These are phyloP conservation scores for Chionis minor DNA, from an alignment of 2,113 vertebrate species.

Conservation along the genomic window DNA sequence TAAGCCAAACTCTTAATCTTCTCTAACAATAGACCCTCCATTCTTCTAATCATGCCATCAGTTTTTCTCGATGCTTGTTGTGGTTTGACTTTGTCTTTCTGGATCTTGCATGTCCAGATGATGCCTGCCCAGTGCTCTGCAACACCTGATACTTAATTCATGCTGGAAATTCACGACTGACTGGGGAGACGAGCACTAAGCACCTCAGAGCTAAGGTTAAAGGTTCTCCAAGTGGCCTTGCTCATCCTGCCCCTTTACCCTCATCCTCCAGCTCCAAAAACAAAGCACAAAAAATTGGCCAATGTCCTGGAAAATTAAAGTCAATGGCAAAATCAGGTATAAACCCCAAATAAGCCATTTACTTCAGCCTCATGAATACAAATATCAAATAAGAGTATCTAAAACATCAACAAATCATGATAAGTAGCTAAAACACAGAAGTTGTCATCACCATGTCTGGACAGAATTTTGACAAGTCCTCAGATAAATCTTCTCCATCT, in stretches of 20 bases:
- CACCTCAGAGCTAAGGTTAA: background rate
- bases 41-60: background rate
- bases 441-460: constrained; percentile 69
- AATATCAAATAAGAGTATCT: constrained; percentile 61
- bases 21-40: background rate
- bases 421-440: constrained; percentile 65
- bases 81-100: background rate
- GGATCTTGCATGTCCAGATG: background rate
- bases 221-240: background rate
- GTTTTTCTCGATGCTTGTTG: background rate
- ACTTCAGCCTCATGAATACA: constrained; percentile 48
- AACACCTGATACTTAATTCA: background rate
- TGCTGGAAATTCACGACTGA: background rate
- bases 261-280: background rate
- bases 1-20: background rate
- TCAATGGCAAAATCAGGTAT: background rate
- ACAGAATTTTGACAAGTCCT: constrained; percentile 67
- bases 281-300: background rate
- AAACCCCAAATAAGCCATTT: constrained; percentile 30
- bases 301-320: background rate
- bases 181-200: background rate
- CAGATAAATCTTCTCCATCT: constrained; percentile 49
- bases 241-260: background rate
- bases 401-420: constrained; percentile 63
- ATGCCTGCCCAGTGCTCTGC: background rate